phyloP scores from a whole-genome alignment of 2,797 vertebrate genomes.

The Muscicapa striata region DNA sequence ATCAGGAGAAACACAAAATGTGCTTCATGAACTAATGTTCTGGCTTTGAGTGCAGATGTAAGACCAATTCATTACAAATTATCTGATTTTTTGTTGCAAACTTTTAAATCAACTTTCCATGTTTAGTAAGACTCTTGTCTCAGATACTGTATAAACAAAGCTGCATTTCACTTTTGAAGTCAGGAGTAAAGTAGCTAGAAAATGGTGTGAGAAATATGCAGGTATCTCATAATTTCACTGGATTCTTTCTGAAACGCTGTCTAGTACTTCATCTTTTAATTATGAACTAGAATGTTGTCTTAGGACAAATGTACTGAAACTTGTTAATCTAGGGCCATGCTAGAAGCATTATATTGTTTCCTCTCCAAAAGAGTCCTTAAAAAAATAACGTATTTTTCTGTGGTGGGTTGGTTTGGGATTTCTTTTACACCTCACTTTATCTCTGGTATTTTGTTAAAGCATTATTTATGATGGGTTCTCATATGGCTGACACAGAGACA shows the following conservation, averaged over 20 bases:
- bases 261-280: background rate
- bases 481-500: background rate
- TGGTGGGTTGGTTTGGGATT: background rate
- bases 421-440: background rate
- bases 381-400: background rate
- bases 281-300: background rate
- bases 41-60: background rate
- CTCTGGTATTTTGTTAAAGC: background rate
- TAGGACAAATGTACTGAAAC: background rate
- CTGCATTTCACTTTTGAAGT: background rate
- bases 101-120: background rate
- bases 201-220: background rate
- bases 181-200: background rate
- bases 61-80: background rate
- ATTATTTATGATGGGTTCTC: background rate
- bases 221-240: background rate
- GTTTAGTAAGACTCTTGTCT: background rate
- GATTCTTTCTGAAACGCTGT: background rate
- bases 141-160: background rate
- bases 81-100: background rate
- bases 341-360: background rate
- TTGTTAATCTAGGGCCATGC: background rate
- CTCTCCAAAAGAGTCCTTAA: background rate
- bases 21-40: background rate
- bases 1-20: background rate